Percentiles rank a stretch among this genome's conserved stretches.
phyloP scores from a whole-genome alignment of 30 jellyfish, hydroid and myxozoan species.

The Sanderia malayensis region DNA sequence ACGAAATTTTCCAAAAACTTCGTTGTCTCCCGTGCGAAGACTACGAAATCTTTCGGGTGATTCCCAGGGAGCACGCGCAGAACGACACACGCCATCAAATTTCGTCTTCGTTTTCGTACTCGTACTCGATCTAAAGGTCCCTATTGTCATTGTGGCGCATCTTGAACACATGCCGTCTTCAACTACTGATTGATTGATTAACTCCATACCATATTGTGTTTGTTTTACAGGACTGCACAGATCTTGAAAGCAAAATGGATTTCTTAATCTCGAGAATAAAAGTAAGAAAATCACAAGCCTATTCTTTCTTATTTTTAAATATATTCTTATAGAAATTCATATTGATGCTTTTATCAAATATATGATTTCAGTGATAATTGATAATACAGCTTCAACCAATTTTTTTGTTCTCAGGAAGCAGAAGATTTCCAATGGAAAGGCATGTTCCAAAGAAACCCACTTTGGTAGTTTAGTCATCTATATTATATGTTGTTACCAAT shows the following conservation, averaged over 20 bases:
- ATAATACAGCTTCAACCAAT: not conserved
- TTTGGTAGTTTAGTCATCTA: slow-evolving; percentile 74
- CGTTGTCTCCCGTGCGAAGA: too few species aligned
- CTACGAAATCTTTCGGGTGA: too few species aligned
- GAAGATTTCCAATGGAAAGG: slow-evolving; percentile 85
- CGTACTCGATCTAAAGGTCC: too few species aligned
- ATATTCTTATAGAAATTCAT: too few species aligned
- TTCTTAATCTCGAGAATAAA: not conserved
- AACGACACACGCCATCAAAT: too few species aligned
- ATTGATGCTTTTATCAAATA: not conserved
- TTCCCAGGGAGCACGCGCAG: too few species aligned
- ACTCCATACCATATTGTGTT: not conserved
- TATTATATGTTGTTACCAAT: too few species aligned
- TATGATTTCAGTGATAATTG: too few species aligned
- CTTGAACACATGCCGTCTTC: not conserved
- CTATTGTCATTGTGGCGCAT: not conserved
- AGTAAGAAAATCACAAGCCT: not conserved
- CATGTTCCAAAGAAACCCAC: slow-evolving; percentile 76
- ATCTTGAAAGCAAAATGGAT: not conserved
- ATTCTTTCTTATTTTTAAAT: not conserved
- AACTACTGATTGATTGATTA: not conserved
- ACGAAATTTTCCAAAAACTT: too few species aligned
- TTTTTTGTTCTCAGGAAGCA: slow-evolving; percentile 41
- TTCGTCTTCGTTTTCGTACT: too few species aligned
- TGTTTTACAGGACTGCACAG: not conserved